Conservation (phyloP, 2,113 vertebrate genomes). For the Pangasianodon gigas region DNA sequence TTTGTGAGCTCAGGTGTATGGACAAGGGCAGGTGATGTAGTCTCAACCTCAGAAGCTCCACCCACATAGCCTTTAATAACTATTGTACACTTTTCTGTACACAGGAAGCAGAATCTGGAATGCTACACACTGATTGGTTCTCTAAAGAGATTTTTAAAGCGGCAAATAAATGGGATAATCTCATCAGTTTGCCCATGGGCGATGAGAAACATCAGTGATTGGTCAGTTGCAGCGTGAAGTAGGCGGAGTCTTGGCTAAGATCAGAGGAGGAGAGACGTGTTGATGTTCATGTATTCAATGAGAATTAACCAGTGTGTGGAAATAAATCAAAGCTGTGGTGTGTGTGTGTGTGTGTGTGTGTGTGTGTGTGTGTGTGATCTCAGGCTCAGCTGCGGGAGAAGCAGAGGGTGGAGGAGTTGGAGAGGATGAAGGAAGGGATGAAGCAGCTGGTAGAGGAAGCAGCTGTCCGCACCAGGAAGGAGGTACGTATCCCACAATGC, state of each 20-base stretch:
- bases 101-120: too few species aligned
- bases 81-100: too few species aligned
- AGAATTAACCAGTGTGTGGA: background rate
- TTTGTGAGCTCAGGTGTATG: background rate
- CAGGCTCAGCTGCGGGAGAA: slow-evolving; percentile 87
- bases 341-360: slow-evolving; percentile 15
- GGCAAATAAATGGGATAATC: background rate
- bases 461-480: slow-evolving; percentile 78
- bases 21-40: background rate
- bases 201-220: background rate
- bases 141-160: too few species aligned
- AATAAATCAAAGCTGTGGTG: too few species aligned
- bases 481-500: slow-evolving; percentile 66
- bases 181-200: too few species aligned
- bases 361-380: background rate
- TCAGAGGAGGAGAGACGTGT: background rate
- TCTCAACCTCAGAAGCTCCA: background rate
- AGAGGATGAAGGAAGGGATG: slow-evolving; percentile 83
- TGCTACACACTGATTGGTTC: too few species aligned
- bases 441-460: slow-evolving; percentile 81
- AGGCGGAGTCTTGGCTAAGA: background rate
- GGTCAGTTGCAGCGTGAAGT: background rate
- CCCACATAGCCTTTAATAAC: background rate
- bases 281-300: background rate
- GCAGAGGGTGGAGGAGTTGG: slow-evolving; percentile 82